phyloP scores from a whole-genome alignment of 1,140 invertebrate species.

The Drosophila gunungcola region DNA sequence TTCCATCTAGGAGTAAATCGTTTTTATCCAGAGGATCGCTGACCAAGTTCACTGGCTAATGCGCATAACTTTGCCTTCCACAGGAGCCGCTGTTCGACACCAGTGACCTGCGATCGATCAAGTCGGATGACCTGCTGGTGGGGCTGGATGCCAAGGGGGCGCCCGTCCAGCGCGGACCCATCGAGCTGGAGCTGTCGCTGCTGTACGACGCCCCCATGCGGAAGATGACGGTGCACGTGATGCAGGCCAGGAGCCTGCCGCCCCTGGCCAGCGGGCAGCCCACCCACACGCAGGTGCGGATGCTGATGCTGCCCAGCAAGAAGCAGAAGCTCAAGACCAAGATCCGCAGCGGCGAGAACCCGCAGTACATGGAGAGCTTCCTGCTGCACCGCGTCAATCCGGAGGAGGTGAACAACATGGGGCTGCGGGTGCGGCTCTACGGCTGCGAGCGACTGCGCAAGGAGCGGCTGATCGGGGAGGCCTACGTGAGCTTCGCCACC shows the following conservation, averaged over 20 bases:
- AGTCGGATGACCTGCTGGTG: conserved; percentile 75
- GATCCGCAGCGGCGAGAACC: conserved; percentile 93
- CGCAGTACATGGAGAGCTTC: conserved; percentile 96
- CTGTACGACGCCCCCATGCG: conserved; percentile 94
- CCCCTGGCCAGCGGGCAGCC: conserved; percentile 90
- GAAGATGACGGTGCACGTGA: conserved; percentile 95
- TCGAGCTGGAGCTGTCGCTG: conserved; percentile 92
- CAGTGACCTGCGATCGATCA: conserved; percentile 83
- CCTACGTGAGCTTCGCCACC: conserved; percentile 93
- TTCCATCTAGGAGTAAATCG: too few relatives aligned
- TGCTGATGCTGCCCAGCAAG: conserved; percentile 94
- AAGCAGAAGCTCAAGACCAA: conserved; percentile 97
- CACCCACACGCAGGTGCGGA: conserved; percentile 92
- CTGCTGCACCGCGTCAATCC: conserved; percentile 95
- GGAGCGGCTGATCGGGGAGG: conserved; percentile 96
- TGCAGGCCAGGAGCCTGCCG: conserved; percentile 94
- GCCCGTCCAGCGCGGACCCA: conserved; percentile 86
- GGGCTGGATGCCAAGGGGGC: conserved; percentile 42
- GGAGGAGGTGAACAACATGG: conserved; percentile 96
- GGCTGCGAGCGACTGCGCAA: conserved; percentile 95
- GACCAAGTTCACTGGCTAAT: background rate
- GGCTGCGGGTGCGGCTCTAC: conserved; percentile 95
- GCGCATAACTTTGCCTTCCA: conserved; percentile 34
- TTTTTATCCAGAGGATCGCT: too few relatives aligned
- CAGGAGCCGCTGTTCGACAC: conserved; percentile 85